A percentile compares a stretch with the other conserved stretches of the same genome.
Evolutionary conservation across 2,113 vertebrate species (phyloP).

Genomic region (Corythornis cristatus): DNA sequence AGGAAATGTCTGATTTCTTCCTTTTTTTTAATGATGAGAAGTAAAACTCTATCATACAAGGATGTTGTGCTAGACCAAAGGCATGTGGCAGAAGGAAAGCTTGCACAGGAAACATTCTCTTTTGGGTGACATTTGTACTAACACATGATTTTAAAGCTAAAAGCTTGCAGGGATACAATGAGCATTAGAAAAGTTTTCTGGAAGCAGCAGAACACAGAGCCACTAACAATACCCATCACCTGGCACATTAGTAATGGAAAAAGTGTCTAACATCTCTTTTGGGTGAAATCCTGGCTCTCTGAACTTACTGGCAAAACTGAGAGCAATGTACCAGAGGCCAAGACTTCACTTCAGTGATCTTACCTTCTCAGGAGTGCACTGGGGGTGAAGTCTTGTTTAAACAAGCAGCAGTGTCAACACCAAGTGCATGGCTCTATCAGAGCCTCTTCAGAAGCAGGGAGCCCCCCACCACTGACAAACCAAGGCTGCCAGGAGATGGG

Average conservation of each 20-base stretch:
- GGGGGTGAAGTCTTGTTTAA: neutral
- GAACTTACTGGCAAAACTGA: neutral
- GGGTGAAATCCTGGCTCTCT: neutral
- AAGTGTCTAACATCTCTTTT: neutral
- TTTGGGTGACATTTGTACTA: neutral
- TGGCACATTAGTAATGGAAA: neutral
- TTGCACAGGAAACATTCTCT: neutral
- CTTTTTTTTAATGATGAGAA: neutral
- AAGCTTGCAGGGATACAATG: neutral
- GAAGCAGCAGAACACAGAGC: neutral
- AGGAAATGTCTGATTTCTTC: neutral
- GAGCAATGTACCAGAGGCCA: neutral
- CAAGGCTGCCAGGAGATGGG: neutral
- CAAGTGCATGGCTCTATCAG: fast-evolving
- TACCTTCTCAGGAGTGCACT: neutral
- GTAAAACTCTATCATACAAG: neutral
- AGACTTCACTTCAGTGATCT: neutral
- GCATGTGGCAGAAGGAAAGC: neutral
- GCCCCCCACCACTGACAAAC: neutral
- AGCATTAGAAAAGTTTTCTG: neutral
- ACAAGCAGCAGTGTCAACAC: neutral
- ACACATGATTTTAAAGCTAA: neutral
- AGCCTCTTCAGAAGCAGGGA: neutral
- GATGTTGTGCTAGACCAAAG: neutral
- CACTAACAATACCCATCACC: neutral